These are phyloP conservation scores for Cyprinodon brontotheroides DNA, from an alignment of 2,113 vertebrate genomes.

Conservation along the genomic window DNA sequence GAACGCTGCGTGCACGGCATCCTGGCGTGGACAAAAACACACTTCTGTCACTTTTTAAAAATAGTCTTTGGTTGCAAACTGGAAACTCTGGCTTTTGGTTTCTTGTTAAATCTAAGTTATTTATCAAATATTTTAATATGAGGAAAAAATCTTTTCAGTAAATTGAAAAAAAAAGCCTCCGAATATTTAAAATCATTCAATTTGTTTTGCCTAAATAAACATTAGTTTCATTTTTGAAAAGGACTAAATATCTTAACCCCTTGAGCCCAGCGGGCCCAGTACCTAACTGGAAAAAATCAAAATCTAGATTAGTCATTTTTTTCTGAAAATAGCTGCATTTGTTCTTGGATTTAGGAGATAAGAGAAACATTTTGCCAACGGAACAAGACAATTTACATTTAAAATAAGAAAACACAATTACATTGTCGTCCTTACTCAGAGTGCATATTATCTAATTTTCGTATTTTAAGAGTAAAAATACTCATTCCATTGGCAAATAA, in stretches of 20 bases:
- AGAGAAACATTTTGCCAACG: too few relatives aligned
- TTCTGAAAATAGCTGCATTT: too few relatives aligned
- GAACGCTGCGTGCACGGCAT: conserved; percentile 61
- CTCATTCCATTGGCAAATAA: too few relatives aligned
- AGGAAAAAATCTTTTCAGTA: background rate
- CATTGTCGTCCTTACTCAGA: too few relatives aligned
- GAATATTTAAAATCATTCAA: background rate
- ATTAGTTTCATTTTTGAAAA: background rate
- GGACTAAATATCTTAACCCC: too few relatives aligned
- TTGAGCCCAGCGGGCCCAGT: too few relatives aligned
- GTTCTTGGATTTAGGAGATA: too few relatives aligned
- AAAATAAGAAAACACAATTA: too few relatives aligned
- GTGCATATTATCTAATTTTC: too few relatives aligned
- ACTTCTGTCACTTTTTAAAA: background rate
- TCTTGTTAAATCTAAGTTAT: background rate
- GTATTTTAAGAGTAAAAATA: too few relatives aligned
- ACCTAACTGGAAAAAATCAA: background rate
- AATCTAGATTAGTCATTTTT: background rate
- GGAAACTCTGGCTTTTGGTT: background rate
- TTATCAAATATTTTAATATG: background rate
- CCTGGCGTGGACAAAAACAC: conserved; percentile 48
- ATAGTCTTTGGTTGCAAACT: too few relatives aligned
- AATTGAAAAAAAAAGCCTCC: background rate
- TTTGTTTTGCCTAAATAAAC: background rate
- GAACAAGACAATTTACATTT: too few relatives aligned